Evolutionary conservation across 1,140 invertebrate species (phyloP), one percentile per base, ranked within the genome.

Genomic region (Dinothrombium tinctorium): DNA sequence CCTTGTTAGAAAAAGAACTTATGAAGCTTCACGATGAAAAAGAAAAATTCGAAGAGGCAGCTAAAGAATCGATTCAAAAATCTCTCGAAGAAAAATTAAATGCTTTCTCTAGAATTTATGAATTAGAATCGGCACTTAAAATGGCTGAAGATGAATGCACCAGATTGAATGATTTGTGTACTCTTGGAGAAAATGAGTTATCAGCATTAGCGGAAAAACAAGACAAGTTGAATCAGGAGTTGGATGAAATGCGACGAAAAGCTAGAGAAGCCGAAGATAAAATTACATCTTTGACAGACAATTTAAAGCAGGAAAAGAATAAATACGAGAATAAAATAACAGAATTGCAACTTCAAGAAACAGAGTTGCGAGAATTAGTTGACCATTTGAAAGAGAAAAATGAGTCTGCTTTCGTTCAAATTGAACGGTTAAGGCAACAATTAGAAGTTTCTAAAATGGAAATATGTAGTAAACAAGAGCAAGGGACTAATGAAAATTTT

Each of bases 41-140:
- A 62, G 70, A 70, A 45, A 70, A 74, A 49, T 94, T 92, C 62
- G 82, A 95, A 64, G 71, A 69, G 44, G 73, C 74, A 44, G 81
- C 86, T 8, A 92, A 90, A 64, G 82, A 90, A 56, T 74, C 78
- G 31, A 62, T 94, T 26, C 69, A 73, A 40, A 78, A 76, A 59
- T 69, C 84, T 36, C 67, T 89, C 50, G 71, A 83, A 55, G 84
- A 94, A 56, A 82, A 87, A 49, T 60, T 84, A 31, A 76, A 86
- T 51, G 69, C 80, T 21, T 66, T 80, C 41, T 69, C 76, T 50
- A 72, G 72, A 56, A 59, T 77, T 23, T 68, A 76, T 45, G 72
- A 77, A 57, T 59, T 81, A 42, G 76, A 84, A 38, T 40, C 38
- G 50, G 65, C 69, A 4, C 58, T 76, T 43, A 72, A 67, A 48